A percentile compares a stretch with the other conserved stretches of the same genome.
Conservation (phyloP, 2,888 invertebrate genomes). For the Vanessa cardui region DNA sequence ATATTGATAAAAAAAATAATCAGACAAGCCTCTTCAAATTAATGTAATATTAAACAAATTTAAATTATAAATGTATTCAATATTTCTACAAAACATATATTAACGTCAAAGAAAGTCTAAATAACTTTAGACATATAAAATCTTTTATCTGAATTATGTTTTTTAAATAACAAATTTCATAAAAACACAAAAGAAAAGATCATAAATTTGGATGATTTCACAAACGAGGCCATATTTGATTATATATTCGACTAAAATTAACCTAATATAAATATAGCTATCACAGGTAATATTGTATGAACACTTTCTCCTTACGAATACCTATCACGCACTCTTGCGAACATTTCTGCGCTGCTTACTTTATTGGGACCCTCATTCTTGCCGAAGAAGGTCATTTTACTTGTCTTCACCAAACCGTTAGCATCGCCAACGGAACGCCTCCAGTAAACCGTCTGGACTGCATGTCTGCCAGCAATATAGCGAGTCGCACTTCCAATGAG, state of each 20-base stretch:
- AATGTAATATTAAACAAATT: background rate
- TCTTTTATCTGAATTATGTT: too few species aligned
- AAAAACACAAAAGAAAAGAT: too few species aligned
- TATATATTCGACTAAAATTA: conserved; percentile 19
- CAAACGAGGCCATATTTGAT: conserved; percentile 11
- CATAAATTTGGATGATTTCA: too few species aligned
- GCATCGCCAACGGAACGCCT: conserved; percentile 78
- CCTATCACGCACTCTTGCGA: conserved; percentile 69
- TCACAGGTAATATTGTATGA: conserved; percentile 30
- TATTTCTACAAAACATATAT: background rate
- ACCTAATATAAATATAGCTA: conserved; percentile 33
- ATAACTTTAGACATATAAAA: background rate
- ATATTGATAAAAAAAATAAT: background rate
- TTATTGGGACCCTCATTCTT: conserved; percentile 75
- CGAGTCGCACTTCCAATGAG: conserved; percentile 88
- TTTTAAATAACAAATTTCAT: too few species aligned
- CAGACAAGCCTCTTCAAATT: background rate
- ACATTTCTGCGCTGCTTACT: conserved; percentile 75
- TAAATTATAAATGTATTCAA: background rate
- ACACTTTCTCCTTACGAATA: conserved; percentile 61
- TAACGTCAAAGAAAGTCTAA: background rate
- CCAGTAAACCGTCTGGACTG: conserved; percentile 91
- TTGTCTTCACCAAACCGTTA: conserved; percentile 80
- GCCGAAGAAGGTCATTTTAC: conserved; percentile 83
- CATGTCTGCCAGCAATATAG: conserved; percentile 88